Base-by-base conservation (phyloP, 2,113 vertebrate genomes). In the Mustela nigripes region DNA sequence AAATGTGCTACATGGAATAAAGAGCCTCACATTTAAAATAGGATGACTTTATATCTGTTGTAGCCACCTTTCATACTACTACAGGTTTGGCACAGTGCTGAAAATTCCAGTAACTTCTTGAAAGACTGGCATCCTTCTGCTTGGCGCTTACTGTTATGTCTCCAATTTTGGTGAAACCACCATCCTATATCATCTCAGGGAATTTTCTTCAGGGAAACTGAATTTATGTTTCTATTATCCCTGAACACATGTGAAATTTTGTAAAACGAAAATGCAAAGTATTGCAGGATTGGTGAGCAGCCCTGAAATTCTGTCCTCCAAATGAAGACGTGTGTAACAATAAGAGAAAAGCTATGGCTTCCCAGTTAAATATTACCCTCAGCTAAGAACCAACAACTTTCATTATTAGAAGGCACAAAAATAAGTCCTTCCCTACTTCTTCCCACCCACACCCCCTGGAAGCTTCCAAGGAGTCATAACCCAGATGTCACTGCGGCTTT, bases 101-200 rank as follows among this genome's bases (percentile, higher is more conserved):
- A 96, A 96, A 95, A 81, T 94, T n/a, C 67, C 74, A 31, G 6
- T 85, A 96, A 60, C 84, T 89, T 92, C 91, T 63, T 63, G n/a
- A 96, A 96, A 98, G 76, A 45, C 74, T 78, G 91, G 79, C 56
- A 69, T 36, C 39, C 69, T 95, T 96, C 95, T 96, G 10, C 42
- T 71, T 63, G 86, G 39, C 39, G 65, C 65, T 97, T 98, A 48
- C 6, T 81, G 65, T 24, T 42, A 89, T 73, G 97, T 96, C 85
- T 92, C 83, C 89, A 94, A 33, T 58, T 63, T 83, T 71, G 88
- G 5, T 92, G 84, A 71, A 96, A 48, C 3, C 58, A 36, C 53
- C 62, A 60, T 65, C 33, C 12, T 26, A 48, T 19, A 56, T 50
- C 62, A 95, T 74, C 14, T 80, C 31, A 53, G 36, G 48, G 80